Base-by-base conservation (phyloP, 2,888 invertebrate species). In the Hipparchia sbordonii region DNA sequence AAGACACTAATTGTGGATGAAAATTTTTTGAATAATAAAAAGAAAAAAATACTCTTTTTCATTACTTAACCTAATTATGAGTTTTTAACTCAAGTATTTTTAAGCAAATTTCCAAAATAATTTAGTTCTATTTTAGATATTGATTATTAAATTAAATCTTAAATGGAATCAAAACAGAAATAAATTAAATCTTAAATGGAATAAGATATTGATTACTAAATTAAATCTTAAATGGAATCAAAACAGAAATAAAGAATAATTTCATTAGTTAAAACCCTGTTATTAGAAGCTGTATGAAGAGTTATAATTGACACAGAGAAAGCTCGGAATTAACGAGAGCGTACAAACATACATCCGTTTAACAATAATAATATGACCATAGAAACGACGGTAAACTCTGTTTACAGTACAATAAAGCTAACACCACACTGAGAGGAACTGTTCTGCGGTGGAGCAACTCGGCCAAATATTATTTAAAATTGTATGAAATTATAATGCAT, bases 291-390 rank as follows among this genome's bases (percentile, higher is more conserved):
- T 68, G 73, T 70, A 67, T 65, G 65, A 72, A 72, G 70, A 52
- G 59, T 63, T 52, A 45, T 74, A 74, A 77, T 76, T 72, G 77
- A 77, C 74, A 68, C 59, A 72, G 70, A 75, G 73, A 75, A 75
- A 77, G 77, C 77, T 75, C 75, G 45, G 74, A 73, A 70, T 69
- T 45, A 71, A 71, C 71, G 62, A 57, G 54, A 67, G 65, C 39
- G 23, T 72, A 70, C 57, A 70, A 68, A 57, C 65, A 70, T 48
- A 67, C 51, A 68, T 45, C 48, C 59, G 60, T 71, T 68, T 65
- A 71, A 62, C 33, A 60, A 72, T 65, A 71, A 62, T 13, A 60
- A 72, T 10, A 52, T 46, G 0, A 68, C 3, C 51, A 8, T 67
- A 54, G 46, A 72, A 72, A 46, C 10, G 72, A 69, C 72, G 61